Base-by-base conservation (phyloP, 2,797 vertebrate genomes). In the Microctenopoma stevenorrisi region DNA sequence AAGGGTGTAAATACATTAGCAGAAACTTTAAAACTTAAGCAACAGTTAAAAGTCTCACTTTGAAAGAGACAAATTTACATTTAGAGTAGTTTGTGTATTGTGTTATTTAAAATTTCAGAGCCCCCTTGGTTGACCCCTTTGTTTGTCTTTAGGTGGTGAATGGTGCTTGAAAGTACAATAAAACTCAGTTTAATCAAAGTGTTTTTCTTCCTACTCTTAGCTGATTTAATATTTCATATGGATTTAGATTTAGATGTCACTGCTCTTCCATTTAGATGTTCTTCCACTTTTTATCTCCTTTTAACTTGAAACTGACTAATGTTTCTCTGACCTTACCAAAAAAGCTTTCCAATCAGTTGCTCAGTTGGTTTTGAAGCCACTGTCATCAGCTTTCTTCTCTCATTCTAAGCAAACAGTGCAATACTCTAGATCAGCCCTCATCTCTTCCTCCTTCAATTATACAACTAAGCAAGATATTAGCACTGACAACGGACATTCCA, bases 391-490 rank as follows among this genome's bases (percentile, higher is more conserved):
- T 64, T 82, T 79, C 75, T 72, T 50, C 64, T 70, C 70, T 84
- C 74, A 81, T 74, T 72, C 71, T 46, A 44, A 69, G 66, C 71
- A 68, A 84, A 76, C 55, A 76, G 57, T 61, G 61, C 48, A 77
- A 66, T 35, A 57, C 57, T 67, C 15, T 3, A 7, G 51, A 78
- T 55, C 1, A 22, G 67, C 67, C 78, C 78, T 72, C 67, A 83
- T 86, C 68, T 72, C 68, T 44, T 73, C 48, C 59, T 64, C n/a
- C 52, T 86, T 42, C 82, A 85, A 88, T 85, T 76, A 75, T 48
- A 40, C 66, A 86, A 57, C 72, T 81, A 78, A 81, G 70, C 60
- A 68, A 79, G 56, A 85, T 59, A 54, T 78, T 52, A 50, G 52
- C 30, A 37, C 14, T 14, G 15, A 33, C 14, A 42, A 71, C 56